Evolutionary conservation across 2,113 vertebrate species (phyloP).

Genomic region (Perca fluviatilis): DNA sequence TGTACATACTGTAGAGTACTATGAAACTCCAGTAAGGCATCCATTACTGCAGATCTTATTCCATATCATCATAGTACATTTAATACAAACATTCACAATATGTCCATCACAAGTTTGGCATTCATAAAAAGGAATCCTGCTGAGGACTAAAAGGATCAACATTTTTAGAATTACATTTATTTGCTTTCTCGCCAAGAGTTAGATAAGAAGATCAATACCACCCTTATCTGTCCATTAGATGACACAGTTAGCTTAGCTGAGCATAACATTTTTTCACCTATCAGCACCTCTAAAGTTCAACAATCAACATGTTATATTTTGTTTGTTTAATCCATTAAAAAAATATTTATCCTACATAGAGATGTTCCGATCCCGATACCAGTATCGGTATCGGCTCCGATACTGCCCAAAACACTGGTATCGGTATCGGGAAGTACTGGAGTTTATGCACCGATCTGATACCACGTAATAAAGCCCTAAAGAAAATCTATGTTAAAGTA

Average conservation of each 20-base stretch:
- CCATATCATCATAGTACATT: conserved; percentile 19
- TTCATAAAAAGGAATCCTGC: neutral
- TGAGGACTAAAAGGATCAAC: neutral
- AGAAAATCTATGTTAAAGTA: no score
- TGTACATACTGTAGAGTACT: conserved; percentile 1
- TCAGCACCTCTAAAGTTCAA: no score
- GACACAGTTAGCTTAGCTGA: neutral
- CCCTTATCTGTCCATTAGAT: no score
- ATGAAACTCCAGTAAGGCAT: conserved; percentile 13
- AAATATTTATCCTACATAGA: no score
- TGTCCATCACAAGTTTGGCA: conserved; percentile 5
- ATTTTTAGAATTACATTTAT: neutral
- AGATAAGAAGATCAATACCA: neutral
- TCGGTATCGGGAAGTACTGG: no score
- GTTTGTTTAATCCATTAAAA: no score
- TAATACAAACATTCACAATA: conserved; percentile 37
- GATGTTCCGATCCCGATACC: no score
- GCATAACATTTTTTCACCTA: neutral
- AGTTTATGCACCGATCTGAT: no score
- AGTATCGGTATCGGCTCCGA: no score
- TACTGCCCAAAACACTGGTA: no score
- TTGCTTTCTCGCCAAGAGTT: neutral
- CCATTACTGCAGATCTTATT: neutral
- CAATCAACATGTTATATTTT: neutral
- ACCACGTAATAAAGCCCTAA: no score